Base-by-base conservation (phyloP, 2,113 vertebrate species). In the Microcebus murinus region DNA sequence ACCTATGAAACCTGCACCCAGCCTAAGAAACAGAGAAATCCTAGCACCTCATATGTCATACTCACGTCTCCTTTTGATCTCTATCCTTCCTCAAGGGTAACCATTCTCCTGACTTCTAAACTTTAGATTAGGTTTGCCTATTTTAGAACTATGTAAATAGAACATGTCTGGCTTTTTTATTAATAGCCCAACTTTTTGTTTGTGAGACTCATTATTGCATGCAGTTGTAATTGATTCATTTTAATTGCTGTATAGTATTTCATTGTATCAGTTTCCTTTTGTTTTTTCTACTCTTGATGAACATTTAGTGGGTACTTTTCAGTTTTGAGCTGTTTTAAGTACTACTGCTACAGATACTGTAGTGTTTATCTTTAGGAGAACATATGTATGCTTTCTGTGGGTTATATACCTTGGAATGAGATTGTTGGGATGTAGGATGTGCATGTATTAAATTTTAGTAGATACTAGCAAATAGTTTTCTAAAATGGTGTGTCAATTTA, bases 241-340 rank as follows among this genome's bases (percentile, higher is more conserved):
- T 83, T 93, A 45, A 63, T 97, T 92, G 65, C 29, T 71, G 39
- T 36, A 1, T 89, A 74, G 73, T 42, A 63, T 52, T 84, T 91
- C 31, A 61, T 45, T 83, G n/a, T 95, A 14, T 95, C n/a, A 34
- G 7, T 85, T n/a, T 73, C 4, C 21, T 77, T 74, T 70, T 77
- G 27, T 70, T 34, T 73, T 48, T 94, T 94, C 48, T 39, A 65
- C 12, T 95, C 39, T 79, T 84, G 71, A 34, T 88, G 34, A 71
- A 85, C 65, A 42, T 85, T 29, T 55, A 31, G 25, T 45, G 27
- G 67, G 36, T 29, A 50, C 29, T 83, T 96, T 48, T 94, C 36
- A 74, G n/a, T 81, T 81, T 77, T 1, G 18, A 34, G 21, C n/a
- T 81, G 4, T 77, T 94, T 83, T 6, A 84, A 42, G 27, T 67